A percentile compares a stretch with the other conserved stretches of the same genome.
Conservation (phyloP, 2,797 vertebrate species). For the Esox lucius region DNA sequence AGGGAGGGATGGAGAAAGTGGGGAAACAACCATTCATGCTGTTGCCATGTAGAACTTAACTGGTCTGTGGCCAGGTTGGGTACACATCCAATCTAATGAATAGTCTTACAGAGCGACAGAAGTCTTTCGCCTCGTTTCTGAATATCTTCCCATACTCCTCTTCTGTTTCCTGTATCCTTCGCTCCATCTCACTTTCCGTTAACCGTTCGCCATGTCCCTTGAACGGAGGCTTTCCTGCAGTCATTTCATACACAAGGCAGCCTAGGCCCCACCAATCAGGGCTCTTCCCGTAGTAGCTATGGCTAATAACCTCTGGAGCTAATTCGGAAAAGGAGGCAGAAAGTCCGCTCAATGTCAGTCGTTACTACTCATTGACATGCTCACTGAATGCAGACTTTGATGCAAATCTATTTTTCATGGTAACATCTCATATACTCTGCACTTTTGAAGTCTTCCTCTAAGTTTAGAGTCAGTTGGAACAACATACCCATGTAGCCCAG, state of each 20-base stretch:
- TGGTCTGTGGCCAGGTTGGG: background rate
- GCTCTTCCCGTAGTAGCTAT: slow-evolving; percentile 69
- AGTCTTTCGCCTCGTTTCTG: slow-evolving; percentile 48
- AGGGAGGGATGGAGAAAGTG: background rate
- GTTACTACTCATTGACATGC: background rate
- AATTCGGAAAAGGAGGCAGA: background rate
- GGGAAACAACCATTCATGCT: background rate
- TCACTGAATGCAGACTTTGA: background rate
- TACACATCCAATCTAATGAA: background rate
- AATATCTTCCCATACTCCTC: slow-evolving; percentile 71
- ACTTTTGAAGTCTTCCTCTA: background rate
- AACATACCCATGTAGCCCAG: slow-evolving; percentile 85
- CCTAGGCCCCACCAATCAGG: slow-evolving; percentile 89
- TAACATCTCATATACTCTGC: background rate
- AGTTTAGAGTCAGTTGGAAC: background rate
- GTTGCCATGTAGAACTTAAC: background rate
- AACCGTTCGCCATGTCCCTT: slow-evolving; percentile 65
- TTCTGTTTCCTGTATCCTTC: slow-evolving; percentile 60
- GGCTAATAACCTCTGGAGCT: slow-evolving; percentile 83
- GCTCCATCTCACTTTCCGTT: slow-evolving; percentile 74
- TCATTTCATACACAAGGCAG: slow-evolving; percentile 88
- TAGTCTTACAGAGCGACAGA: slow-evolving; percentile 76
- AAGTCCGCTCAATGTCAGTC: background rate
- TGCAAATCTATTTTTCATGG: background rate
- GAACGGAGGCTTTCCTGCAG: slow-evolving; percentile 71